Conservation (phyloP, 2,797 vertebrate genomes). For the Rhinichthys osculus region DNA sequence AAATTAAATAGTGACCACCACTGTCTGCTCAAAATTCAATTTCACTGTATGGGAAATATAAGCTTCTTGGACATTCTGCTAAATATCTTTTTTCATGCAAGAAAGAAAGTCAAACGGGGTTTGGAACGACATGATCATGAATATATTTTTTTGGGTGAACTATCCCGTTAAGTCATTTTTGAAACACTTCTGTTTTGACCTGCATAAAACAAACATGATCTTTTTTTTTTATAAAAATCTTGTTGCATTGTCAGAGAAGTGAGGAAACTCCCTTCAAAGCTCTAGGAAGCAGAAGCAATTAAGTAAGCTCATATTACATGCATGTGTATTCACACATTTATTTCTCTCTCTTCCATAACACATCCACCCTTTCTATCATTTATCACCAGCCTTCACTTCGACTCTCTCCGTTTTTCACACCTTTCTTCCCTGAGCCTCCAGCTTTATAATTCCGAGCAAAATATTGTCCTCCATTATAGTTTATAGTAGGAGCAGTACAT, state of each 20-base stretch:
- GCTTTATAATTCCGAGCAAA: slow-evolving; percentile 41
- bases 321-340: slow-evolving; percentile 50
- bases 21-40: not conserved
- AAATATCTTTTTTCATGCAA: not conserved
- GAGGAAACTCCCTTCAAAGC: not conserved
- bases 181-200: not conserved
- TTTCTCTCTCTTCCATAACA: slow-evolving; percentile 43
- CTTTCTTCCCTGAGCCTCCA: slow-evolving; percentile 46
- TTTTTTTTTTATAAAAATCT: not conserved
- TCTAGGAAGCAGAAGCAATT: slow-evolving; percentile 26
- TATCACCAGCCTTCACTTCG: slow-evolving; percentile 49
- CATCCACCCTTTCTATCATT: slow-evolving; percentile 48
- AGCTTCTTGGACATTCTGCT: not conserved
- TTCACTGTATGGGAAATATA: not conserved
- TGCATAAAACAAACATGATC: not conserved
- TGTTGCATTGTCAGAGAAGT: not conserved
- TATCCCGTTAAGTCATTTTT: not conserved
- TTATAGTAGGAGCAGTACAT: slow-evolving; percentile 40
- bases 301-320: slow-evolving; percentile 48
- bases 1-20: not conserved
- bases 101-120: not conserved
- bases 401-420: slow-evolving; percentile 55
- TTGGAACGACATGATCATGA: not conserved
- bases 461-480: slow-evolving; percentile 46
- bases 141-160: not conserved